Percentiles rank a stretch among this genome's conserved stretches.
phyloP scores from a whole-genome alignment of 2,113 vertebrate species.

The Poeciliopsis turrubarensis region DNA sequence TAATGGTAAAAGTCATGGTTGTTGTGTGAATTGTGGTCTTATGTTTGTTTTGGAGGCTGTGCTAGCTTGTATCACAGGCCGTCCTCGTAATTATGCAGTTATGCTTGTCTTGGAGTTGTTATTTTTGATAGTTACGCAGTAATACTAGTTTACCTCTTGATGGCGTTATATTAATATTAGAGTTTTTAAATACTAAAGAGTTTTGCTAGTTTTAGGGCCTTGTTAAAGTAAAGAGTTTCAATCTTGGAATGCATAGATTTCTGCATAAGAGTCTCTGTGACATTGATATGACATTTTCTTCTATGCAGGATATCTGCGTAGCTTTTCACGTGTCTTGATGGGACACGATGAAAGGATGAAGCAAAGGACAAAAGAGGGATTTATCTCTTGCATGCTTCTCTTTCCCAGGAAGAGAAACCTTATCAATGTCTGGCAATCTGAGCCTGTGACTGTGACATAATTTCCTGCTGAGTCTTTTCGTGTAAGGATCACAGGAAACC shows the following conservation, averaged over 20 bases:
- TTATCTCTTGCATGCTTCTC: conserved; percentile 50
- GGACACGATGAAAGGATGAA: conserved; percentile 44
- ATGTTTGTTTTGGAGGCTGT: too few species aligned
- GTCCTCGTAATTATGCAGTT: too few species aligned
- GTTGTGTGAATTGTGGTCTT: neutral
- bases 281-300: conserved; percentile 31
- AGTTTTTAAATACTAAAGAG: too few species aligned
- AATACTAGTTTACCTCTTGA: too few species aligned
- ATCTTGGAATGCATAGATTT: neutral
- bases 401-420: conserved; percentile 53
- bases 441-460: conserved; percentile 67
- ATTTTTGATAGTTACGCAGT: too few species aligned
- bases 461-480: conserved; percentile 55
- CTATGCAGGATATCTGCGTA: conserved; percentile 30
- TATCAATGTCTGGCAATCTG: conserved; percentile 74
- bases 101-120: too few species aligned
- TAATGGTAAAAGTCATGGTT: neutral
- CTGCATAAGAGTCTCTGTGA: conserved; percentile 12
- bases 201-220: too few species aligned
- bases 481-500: conserved; percentile 33
- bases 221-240: neutral
- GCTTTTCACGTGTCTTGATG: conserved; percentile 30
- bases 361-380: conserved; percentile 46
- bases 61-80: too few species aligned
- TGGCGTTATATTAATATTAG: too few species aligned